Conservation (phyloP, 2,888 invertebrate genomes). For the Chalcosyrphus nemorum region DNA sequence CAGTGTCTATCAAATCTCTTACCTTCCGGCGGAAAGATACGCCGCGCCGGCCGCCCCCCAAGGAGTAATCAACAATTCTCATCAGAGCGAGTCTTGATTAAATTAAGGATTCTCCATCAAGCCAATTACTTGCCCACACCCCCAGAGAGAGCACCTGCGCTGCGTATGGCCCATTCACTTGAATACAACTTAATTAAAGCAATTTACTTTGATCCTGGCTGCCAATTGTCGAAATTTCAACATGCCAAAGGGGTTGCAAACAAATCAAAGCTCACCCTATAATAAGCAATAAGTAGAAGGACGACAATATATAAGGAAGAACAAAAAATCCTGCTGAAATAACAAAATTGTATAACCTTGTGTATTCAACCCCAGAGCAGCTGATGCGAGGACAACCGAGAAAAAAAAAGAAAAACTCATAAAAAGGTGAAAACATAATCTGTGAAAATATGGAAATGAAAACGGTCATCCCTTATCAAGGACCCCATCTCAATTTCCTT, state of each 20-base stretch:
- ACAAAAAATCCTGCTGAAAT: slow-evolving; percentile 41
- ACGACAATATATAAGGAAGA: slow-evolving; percentile 15
- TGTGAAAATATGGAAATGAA: slow-evolving; percentile 69
- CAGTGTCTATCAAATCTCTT: slow-evolving; percentile 11
- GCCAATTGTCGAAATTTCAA: slow-evolving; percentile 62
- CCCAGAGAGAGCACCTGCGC: slow-evolving; percentile 58
- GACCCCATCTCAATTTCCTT: slow-evolving; percentile 34
- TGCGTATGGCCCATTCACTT: slow-evolving; percentile 56
- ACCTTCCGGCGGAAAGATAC: slow-evolving; percentile 49
- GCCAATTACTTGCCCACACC: slow-evolving; percentile 49
- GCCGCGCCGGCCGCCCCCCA: too few relatives aligned
- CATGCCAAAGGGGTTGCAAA: slow-evolving; percentile 63
- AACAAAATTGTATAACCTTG: slow-evolving; percentile 44
- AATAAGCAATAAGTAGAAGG: slow-evolving; percentile 56
- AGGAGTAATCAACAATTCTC: slow-evolving; percentile 66
- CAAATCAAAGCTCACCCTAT: slow-evolving; percentile 67
- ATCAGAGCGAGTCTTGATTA: slow-evolving; percentile 63
- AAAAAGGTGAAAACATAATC: slow-evolving; percentile 73
- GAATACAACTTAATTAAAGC: slow-evolving; percentile 70
- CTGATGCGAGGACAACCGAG: slow-evolving; percentile 27
- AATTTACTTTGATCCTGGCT: slow-evolving; percentile 70
- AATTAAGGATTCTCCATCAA: slow-evolving; percentile 68
- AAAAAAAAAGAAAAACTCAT: slow-evolving; percentile 63
- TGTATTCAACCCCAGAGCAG: not conserved
- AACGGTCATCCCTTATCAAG: slow-evolving; percentile 56